phyloP scores from a whole-genome alignment of 1,140 invertebrate genomes.

The Lepidurus packardi region DNA sequence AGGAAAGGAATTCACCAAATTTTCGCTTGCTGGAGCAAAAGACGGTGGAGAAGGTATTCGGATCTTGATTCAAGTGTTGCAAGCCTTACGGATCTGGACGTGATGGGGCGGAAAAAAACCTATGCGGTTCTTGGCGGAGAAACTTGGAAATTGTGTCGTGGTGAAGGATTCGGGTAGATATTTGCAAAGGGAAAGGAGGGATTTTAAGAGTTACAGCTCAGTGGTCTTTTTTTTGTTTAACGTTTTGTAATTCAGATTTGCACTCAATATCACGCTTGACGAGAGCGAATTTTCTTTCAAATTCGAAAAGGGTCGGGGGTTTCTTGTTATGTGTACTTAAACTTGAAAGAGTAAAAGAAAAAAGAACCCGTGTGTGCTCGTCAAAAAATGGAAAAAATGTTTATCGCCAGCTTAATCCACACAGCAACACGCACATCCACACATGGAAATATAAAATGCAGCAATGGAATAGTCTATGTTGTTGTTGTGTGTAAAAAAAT shows the following conservation, averaged over 20 bases:
- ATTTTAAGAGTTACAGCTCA: not conserved
- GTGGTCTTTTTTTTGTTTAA: not conserved
- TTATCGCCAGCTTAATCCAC: not conserved
- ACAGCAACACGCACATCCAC: slow-evolving; percentile 6
- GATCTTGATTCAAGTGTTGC: not conserved
- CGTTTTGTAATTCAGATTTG: not conserved
- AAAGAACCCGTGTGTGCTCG: slow-evolving; percentile 4
- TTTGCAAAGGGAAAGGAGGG: too few species aligned
- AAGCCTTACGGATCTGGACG: too few species aligned
- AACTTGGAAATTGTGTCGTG: too few species aligned
- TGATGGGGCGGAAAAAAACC: too few species aligned
- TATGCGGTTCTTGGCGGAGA: too few species aligned
- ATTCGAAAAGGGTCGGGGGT: not conserved
- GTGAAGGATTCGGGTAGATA: too few species aligned
- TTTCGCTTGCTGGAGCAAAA: not conserved
- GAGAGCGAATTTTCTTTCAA: not conserved
- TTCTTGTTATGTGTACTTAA: not conserved
- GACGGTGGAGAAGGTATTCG: not conserved
- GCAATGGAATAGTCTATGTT: slow-evolving; percentile 12
- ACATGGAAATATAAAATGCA: not conserved
- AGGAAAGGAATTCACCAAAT: not conserved
- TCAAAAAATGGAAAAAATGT: slow-evolving; percentile 5
- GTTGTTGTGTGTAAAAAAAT: slow-evolving; percentile 11
- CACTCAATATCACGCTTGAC: slow-evolving; percentile 18
- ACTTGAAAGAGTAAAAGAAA: slow-evolving; percentile 20